A percentile compares a stretch with the other conserved stretches of the same genome.
Evolutionary conservation across 2,888 invertebrate species (phyloP).

Genomic region (Conistra vaccinii): DNA sequence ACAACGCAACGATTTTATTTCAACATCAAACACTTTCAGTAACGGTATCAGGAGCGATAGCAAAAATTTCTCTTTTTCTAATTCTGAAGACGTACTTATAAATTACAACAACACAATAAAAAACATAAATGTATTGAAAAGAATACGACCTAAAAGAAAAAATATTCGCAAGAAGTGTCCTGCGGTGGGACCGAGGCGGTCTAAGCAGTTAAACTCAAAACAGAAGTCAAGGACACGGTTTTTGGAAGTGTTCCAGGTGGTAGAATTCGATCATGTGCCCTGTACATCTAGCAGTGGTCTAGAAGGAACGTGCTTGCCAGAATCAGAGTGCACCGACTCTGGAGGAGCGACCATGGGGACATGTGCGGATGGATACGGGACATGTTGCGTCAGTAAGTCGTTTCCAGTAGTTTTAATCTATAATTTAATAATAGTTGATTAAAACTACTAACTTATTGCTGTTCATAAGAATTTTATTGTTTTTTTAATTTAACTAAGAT

Average conservation of each 20-base stretch:
- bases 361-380: conserved; percentile 94
- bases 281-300: conserved; percentile 91
- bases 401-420: not conserved
- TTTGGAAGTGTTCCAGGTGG: conserved; percentile 93
- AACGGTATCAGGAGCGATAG: not conserved
- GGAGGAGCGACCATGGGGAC: conserved; percentile 92
- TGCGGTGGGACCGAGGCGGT: conserved; percentile 45
- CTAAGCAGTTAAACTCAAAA: conserved; percentile 49
- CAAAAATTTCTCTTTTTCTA: conserved; percentile 38
- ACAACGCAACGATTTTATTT: conserved; percentile 21
- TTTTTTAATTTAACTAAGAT: too few species aligned
- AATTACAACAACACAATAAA: conserved; percentile 68
- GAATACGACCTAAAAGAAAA: conserved; percentile 68
- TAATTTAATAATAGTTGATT: too few species aligned
- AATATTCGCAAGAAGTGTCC: conserved; percentile 72
- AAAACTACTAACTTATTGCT: too few species aligned
- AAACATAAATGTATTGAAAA: conserved; percentile 67
- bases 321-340: conserved; percentile 91
- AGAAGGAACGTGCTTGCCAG: conserved; percentile 93
- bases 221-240: conserved; percentile 81
- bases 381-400: conserved; percentile 94
- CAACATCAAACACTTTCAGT: conserved; percentile 15
- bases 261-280: conserved; percentile 92
- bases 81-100: conserved; percentile 45
- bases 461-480: too few species aligned